phyloP scores from a whole-genome alignment of 2,797 vertebrate genomes.

The Buceros bicornis region DNA sequence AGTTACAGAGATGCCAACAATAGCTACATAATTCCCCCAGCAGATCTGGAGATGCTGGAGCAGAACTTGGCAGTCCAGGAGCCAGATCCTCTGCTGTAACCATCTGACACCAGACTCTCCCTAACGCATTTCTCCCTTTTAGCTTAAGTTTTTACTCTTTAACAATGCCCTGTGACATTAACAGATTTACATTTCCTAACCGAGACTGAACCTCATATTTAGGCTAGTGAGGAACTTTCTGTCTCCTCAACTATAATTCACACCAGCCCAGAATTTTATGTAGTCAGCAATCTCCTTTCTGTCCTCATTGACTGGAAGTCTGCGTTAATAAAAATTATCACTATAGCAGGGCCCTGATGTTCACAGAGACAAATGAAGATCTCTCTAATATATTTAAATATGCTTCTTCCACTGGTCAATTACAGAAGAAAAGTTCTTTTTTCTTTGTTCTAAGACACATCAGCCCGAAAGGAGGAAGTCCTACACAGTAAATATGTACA shows the following conservation, averaged over 20 bases:
- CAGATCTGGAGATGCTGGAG: not conserved
- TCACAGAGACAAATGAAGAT: constrained; percentile 69
- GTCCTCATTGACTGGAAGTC: constrained; percentile 11
- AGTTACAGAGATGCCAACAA: not conserved
- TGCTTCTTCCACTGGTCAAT: constrained; percentile 55
- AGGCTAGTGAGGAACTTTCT: constrained; percentile 6
- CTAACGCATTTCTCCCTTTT: not conserved
- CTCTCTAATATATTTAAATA: constrained; percentile 52
- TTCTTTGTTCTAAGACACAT: constrained; percentile 65
- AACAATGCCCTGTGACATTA: not conserved
- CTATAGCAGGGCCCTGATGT: not conserved
- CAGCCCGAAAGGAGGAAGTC: constrained; percentile 64
- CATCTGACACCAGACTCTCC: not conserved
- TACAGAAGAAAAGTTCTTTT: constrained; percentile 57
- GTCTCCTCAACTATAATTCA: not conserved
- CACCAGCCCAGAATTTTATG: not conserved
- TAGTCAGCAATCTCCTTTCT: not conserved
- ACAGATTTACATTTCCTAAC: constrained; percentile 26
- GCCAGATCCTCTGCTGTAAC: not conserved
- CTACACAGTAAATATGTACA: constrained; percentile 67
- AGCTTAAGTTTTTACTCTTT: not conserved
- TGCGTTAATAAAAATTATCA: constrained; percentile 43
- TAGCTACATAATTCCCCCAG: not conserved
- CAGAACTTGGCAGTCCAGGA: not conserved
- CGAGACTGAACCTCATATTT: not conserved